These are phyloP conservation scores for Chamaea fasciata DNA, from an alignment of 2,113 vertebrate genomes.

Conservation along the genomic window DNA sequence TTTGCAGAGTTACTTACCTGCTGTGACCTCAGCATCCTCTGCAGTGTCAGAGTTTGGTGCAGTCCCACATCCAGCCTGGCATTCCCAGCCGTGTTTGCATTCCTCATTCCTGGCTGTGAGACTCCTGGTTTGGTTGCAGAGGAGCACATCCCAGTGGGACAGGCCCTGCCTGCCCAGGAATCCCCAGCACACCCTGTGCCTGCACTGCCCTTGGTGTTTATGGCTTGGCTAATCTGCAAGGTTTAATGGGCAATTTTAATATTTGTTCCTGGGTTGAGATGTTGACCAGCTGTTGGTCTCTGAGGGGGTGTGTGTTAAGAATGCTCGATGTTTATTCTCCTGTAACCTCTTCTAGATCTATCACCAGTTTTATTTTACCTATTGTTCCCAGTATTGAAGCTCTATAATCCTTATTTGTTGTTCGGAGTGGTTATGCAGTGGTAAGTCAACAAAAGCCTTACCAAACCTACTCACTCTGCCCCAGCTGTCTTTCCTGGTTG, in stretches of 20 bases:
- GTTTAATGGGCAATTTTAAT: not conserved
- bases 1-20: not conserved
- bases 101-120: not conserved
- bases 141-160: not conserved
- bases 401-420: not conserved
- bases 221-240: not conserved
- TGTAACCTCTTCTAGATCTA: not conserved
- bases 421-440: not conserved
- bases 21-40: not conserved
- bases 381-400: not conserved
- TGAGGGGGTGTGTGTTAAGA: not conserved
- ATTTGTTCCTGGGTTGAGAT: not conserved
- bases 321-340: not conserved
- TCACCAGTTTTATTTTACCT: not conserved
- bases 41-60: not conserved
- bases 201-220: not conserved
- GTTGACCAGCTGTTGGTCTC: not conserved
- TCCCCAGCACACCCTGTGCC: rapidly evolving
- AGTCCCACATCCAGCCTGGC: not conserved
- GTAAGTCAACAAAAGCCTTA: not conserved
- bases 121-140: not conserved
- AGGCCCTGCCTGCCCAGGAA: not conserved
- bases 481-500: not conserved
- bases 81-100: not conserved
- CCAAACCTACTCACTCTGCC: not conserved